A percentile compares a stretch with the other conserved stretches of the same genome.
These are phyloP conservation scores for Leuctra nigra DNA, from an alignment of 2,888 invertebrate genomes.

Conservation along the genomic window DNA sequence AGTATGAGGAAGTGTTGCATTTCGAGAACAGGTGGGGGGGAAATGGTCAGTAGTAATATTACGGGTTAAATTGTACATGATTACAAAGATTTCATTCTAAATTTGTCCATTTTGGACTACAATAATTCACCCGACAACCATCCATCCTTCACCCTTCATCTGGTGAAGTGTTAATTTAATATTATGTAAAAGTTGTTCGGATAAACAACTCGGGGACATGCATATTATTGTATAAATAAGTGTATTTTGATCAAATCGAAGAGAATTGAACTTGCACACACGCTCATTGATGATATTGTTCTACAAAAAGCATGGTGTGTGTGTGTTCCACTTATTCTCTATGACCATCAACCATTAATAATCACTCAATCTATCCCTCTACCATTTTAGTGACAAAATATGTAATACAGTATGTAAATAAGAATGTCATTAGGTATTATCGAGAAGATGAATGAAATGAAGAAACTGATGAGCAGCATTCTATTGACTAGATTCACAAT, in stretches of 20 bases:
- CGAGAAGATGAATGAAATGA: no score
- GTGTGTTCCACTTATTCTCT: no score
- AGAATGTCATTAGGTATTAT: constrained; percentile 19
- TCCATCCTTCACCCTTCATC: constrained; percentile 19
- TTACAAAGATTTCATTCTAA: constrained; percentile 21
- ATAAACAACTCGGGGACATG: background rate
- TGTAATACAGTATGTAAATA: constrained; percentile 20
- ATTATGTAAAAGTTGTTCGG: constrained; percentile 7
- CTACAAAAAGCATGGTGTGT: no score
- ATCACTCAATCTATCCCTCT: background rate
- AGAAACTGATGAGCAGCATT: constrained; percentile 25
- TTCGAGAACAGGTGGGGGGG: no score
- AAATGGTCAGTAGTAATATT: no score
- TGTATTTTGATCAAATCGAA: background rate
- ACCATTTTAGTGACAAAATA: constrained; percentile 3
- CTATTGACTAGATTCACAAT: constrained; percentile 40
- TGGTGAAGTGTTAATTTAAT: constrained; percentile 22
- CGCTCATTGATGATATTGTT: no score
- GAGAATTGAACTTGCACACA: no score
- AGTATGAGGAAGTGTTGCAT: no score
- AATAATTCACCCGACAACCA: constrained; percentile 36
- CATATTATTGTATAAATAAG: background rate
- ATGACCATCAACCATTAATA: background rate
- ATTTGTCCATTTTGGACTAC: constrained; percentile 45
- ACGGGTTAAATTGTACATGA: background rate